phyloP scores from a whole-genome alignment of 2,113 vertebrate genomes.

The Caloenas nicobarica region DNA sequence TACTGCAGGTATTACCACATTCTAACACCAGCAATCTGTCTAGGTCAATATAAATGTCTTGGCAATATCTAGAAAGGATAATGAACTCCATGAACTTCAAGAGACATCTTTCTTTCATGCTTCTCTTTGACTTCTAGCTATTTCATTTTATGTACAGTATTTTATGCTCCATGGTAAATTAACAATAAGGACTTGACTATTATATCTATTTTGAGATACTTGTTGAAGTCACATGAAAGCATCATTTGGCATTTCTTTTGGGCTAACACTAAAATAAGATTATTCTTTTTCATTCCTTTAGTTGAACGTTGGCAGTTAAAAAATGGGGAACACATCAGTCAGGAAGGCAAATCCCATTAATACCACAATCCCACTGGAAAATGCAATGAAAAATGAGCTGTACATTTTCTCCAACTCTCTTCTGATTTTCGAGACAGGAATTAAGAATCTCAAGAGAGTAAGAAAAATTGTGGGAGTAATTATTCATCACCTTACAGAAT shows the following conservation, averaged over 20 bases:
- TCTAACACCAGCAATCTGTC: background rate
- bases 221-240: background rate
- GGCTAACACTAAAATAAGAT: background rate
- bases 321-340: background rate
- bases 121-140: background rate
- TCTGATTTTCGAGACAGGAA: conserved; percentile 1
- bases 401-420: background rate
- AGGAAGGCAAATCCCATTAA: background rate
- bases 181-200: background rate
- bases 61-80: background rate
- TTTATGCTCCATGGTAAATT: background rate
- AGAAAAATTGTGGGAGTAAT: background rate
- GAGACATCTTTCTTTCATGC: background rate
- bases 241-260: background rate
- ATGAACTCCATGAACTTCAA: background rate
- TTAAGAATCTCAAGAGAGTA: background rate
- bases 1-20: background rate
- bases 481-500: conserved; percentile 18
- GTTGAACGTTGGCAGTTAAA: background rate
- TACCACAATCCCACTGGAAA: background rate
- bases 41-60: background rate
- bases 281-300: background rate
- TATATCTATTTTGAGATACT: background rate
- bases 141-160: background rate
- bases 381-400: background rate